Evolutionary conservation across 1,140 invertebrate species (phyloP), one percentile per base, ranked within the genome.

Genomic region (Drosophila pseudoobscura): DNA sequence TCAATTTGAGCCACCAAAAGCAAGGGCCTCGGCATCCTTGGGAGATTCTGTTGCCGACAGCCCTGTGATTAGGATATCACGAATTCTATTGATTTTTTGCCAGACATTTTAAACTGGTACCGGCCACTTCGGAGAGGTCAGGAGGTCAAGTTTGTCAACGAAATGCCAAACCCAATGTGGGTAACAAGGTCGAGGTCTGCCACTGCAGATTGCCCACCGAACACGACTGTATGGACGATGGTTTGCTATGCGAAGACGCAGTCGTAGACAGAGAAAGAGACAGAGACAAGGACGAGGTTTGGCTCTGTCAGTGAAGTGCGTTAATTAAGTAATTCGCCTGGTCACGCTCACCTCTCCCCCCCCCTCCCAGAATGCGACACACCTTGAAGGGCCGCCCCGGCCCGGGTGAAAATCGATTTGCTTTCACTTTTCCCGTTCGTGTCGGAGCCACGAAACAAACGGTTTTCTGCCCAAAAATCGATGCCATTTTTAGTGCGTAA

Each of bases 321-420:
- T 80, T 80, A 80, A 80, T 80, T 80, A 80, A 80, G 78, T 80
- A 80, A 80, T 80, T 80, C 56, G 53, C 52, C 78, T 53, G 65
- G 78, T 72, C 77, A 80, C 78, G 72, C 78, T 75, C 64, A 56
- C 77, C 76, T 61, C 60, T 61, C 53, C 50, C 47, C 11, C 35
- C 41, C 15, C 15, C 15, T 15, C 15, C 35, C 45, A 57, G 39
- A 43, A 62, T 54, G 68, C 45, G 69, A 69, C 52, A 72, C 65
- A 74, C 63, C 64, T 66, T 75, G 45, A 68, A 54, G 39, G 49
- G 49, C 53, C 63, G 35, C 51, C 26, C 6, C 17, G 63, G 35
- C 51, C 51, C 35, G 46, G 59, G 0, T 56, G 64, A 79, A 78
- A 78, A 79, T 79, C 75, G 77, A 79, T 79, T 79, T 70, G 46